Conservation (phyloP, 2,797 vertebrate species). For the Paratrypauchen microcephalus region DNA sequence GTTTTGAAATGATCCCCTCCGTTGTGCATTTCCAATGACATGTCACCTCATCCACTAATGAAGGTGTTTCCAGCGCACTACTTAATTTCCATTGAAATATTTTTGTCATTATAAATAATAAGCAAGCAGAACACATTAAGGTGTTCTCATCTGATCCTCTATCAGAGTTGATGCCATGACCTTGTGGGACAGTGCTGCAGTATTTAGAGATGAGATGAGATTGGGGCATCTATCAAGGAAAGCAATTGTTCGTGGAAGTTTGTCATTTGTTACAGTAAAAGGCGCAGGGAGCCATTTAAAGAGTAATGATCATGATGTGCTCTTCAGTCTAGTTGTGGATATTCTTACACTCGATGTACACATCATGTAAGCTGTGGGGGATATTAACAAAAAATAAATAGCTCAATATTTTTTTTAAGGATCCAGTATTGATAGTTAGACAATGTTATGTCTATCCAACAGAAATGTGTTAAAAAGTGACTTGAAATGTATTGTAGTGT, state of each 20-base stretch:
- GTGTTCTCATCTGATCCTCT: constrained; percentile 37
- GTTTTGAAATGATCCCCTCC: constrained; percentile 24
- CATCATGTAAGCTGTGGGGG: background rate
- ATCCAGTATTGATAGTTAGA: too few relatives aligned
- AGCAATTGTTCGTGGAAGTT: constrained; percentile 45
- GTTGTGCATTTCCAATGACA: constrained; percentile 34
- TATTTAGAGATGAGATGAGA: constrained; percentile 48
- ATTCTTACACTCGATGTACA: background rate
- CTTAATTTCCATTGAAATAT: constrained; percentile 45
- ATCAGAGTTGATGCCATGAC: constrained; percentile 60
- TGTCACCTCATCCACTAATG: constrained; percentile 49
- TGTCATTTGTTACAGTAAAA: constrained; percentile 23
- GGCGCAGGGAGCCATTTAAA: constrained; percentile 19
- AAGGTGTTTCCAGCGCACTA: constrained; percentile 32
- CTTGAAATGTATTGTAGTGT: too few relatives aligned
- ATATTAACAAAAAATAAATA: too few relatives aligned
- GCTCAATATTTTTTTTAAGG: too few relatives aligned
- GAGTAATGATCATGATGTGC: constrained; percentile 10
- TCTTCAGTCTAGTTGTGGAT: background rate
- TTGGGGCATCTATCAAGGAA: constrained; percentile 44
- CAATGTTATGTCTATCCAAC: too few relatives aligned
- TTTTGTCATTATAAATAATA: constrained; percentile 62
- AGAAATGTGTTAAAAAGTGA: too few relatives aligned
- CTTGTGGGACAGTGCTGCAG: constrained; percentile 58
- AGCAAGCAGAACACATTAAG: constrained; percentile 57